Conservation (phyloP, 2,113 vertebrate species). For the Pygoscelis adeliae region DNA sequence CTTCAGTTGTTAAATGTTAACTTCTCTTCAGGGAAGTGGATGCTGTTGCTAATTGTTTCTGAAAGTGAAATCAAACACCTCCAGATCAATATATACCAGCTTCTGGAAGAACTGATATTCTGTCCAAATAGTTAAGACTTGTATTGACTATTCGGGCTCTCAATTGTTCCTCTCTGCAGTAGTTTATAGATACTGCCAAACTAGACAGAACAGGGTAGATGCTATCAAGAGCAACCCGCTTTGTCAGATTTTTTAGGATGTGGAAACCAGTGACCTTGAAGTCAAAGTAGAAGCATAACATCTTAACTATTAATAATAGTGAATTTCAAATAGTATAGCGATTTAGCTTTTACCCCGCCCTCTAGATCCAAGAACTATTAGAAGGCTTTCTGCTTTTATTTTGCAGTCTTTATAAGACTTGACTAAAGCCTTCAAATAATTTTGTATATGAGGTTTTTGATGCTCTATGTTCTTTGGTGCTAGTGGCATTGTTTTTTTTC, state of each 20-base stretch:
- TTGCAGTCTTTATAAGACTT: not conserved
- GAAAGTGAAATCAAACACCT: conserved; percentile 27
- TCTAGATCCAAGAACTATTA: not conserved
- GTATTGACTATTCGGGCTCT: not conserved
- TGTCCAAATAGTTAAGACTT: not conserved
- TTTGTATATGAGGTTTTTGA: not conserved
- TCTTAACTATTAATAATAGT: not conserved
- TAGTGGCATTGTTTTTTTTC: not conserved
- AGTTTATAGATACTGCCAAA: conserved; percentile 3
- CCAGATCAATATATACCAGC: not conserved
- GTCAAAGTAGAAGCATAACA: not conserved
- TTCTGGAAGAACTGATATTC: conserved; percentile 15
- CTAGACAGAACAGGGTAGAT: not conserved
- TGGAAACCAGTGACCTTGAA: not conserved
- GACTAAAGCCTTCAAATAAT: not conserved
- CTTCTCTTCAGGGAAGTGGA: not conserved
- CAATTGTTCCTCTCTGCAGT: not conserved
- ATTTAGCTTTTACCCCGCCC: not conserved
- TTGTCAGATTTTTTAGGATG: not conserved
- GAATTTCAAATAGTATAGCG: not conserved
- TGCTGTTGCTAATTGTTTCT: conserved; percentile 32
- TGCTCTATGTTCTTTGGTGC: not conserved
- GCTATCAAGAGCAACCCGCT: not conserved
- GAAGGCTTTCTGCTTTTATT: not conserved
- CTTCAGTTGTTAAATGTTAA: not conserved